phyloP scores from a whole-genome alignment of 2,113 vertebrate genomes.

The Barnardius zonarius region DNA sequence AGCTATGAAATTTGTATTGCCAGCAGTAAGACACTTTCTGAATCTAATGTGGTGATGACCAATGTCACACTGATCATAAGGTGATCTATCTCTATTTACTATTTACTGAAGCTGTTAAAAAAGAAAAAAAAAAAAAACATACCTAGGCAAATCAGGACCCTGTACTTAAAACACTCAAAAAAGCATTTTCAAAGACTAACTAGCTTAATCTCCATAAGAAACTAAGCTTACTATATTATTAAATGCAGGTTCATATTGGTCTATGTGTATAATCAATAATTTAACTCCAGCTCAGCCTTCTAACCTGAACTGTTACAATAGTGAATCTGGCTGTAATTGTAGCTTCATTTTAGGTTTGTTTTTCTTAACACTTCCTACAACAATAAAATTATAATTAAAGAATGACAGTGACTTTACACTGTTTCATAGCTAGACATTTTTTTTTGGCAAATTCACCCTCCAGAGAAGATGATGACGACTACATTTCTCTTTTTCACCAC shows the following conservation, averaged over 20 bases:
- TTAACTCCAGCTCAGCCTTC: neutral
- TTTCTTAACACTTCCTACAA: neutral
- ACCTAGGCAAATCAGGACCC: neutral
- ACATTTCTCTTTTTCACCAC: neutral
- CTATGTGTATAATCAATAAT: neutral
- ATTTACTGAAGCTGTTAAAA: neutral
- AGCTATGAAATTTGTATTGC: neutral
- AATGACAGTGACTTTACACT: neutral
- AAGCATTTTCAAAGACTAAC: neutral
- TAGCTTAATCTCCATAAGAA: neutral
- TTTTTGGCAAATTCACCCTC: neutral
- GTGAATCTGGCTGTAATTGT: neutral
- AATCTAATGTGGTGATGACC: neutral
- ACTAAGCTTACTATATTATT: neutral
- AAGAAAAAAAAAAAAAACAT: neutral
- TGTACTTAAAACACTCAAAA: neutral
- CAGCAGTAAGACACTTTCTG: neutral
- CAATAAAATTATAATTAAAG: neutral
- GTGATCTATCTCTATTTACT: neutral
- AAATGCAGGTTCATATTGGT: neutral
- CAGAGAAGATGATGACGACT: neutral
- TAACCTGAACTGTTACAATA: neutral
- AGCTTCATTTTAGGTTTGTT: neutral
- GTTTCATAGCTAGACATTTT: neutral
- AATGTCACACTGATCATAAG: neutral